Base-by-base conservation (phyloP, 2,113 vertebrate species). In the Hippocampus barbouri region DNA sequence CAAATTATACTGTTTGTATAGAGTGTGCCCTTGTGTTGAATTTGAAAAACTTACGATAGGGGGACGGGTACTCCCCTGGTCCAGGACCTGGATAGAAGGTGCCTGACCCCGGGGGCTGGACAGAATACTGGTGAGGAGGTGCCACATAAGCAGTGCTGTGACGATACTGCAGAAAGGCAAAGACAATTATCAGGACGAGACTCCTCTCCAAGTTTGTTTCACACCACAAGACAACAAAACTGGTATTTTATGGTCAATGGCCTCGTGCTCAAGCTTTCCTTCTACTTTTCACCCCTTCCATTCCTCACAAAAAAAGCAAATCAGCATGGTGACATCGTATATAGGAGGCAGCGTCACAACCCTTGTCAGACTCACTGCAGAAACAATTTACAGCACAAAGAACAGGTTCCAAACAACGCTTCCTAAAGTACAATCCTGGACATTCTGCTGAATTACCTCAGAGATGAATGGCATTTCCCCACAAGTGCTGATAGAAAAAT, bases 61-160 rank as follows among this genome's bases (percentile, higher is more conserved):
- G 95, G 76, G 89, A 86, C 53, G 97, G 92, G 87, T 97, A 98
- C 70, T 99, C 97, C 80, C 97, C 97, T 60, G 97, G 96, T 60
- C 96, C 94, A 2, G 97, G 97, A 65, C 96, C 96, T 63, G 95
- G 94, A 79, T 97, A 99, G 74, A 98, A 99, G 68, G 96, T 95
- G 78, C 94, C 93, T 2, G 97, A 94, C 41, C 96, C 95, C 0
- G 96, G 95, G 0, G 96, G 95, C 65, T 98, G 97, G 64, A 98
- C 94, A 4, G 96, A 94, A 85, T 97, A 98, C 90, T 98, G 97
- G 81, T 97, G 96, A 0, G 96, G 95, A 8, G 95, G 94, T 60
- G 96, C 96, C 2, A 99, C 95, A 0, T 96, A 99, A 0, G 95
- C 94, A 51, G 95, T 91, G 20, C 94, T 95, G 87, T 96, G 97